phyloP scores from a whole-genome alignment of 2,797 vertebrate genomes.

The Myoxocephalus aenaeus region DNA sequence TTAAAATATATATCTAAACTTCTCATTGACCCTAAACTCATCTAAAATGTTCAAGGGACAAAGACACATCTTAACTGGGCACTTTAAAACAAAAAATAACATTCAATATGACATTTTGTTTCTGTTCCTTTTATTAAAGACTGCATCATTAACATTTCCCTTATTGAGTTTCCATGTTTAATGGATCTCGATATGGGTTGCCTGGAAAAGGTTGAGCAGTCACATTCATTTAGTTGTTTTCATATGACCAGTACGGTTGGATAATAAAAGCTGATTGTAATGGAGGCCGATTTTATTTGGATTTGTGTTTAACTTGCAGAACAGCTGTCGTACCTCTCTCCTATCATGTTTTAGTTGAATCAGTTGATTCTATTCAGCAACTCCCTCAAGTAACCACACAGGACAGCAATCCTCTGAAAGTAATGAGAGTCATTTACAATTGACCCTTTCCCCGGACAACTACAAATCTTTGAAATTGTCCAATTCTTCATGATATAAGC shows the following conservation, averaged over 20 bases:
- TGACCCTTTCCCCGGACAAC: conserved; percentile 35
- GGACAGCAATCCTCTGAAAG: neutral
- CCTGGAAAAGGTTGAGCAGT: conserved; percentile 5
- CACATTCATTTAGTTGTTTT: neutral
- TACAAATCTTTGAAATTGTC: conserved; percentile 24
- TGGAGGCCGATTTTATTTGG: conserved; percentile 15
- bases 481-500: conserved; percentile 23
- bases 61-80: neutral
- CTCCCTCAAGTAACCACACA: neutral
- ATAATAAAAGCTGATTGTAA: conserved; percentile 16
- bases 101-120: neutral
- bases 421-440: conserved; percentile 19
- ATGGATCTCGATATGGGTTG: neutral
- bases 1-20: neutral
- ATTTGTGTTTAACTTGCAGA: conserved; percentile 22
- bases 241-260: neutral
- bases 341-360: neutral
- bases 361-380: neutral
- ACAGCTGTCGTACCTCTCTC: neutral
- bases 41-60: neutral
- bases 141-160: conserved; percentile 16
- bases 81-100: neutral
- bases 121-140: neutral
- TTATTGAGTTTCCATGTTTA: conserved; percentile 16
- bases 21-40: neutral